These are phyloP conservation scores for Ammodytes dubius DNA, from an alignment of 2,113 vertebrate genomes.

Conservation along the genomic window DNA sequence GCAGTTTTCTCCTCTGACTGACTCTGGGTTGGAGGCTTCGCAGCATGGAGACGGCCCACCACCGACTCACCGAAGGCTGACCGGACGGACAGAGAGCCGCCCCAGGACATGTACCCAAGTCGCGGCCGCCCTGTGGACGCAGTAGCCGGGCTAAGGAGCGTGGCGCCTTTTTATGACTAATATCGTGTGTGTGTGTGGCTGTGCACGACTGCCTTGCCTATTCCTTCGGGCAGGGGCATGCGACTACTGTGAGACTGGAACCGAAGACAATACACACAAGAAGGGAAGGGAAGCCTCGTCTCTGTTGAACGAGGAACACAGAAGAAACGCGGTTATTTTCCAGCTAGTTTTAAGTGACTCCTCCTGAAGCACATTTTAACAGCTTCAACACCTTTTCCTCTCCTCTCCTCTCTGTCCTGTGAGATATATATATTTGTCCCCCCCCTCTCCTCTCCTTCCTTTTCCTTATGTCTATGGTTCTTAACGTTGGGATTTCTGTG, in stretches of 20 bases:
- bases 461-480: slow-evolving; percentile 70
- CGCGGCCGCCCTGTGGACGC: slow-evolving; percentile 80
- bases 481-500: slow-evolving; percentile 87
- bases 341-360: slow-evolving; percentile 56
- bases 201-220: slow-evolving; percentile 76
- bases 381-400: slow-evolving; percentile 58
- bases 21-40: slow-evolving; percentile 51
- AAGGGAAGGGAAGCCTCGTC: slow-evolving; percentile 35
- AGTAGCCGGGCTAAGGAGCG: slow-evolving; percentile 74
- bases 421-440: slow-evolving; percentile 38
- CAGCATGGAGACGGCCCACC: slow-evolving; percentile 76
- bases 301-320: slow-evolving; percentile 44
- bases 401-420: slow-evolving; percentile 49
- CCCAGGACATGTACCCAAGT: slow-evolving; percentile 76
- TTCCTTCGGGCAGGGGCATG: slow-evolving; percentile 67
- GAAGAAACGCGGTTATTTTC: slow-evolving; percentile 2
- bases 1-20: neutral
- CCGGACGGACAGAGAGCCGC: slow-evolving; percentile 81
- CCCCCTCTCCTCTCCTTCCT: slow-evolving; percentile 40
- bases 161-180: slow-evolving; percentile 73
- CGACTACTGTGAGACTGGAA: slow-evolving; percentile 68
- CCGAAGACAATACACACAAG: slow-evolving; percentile 32
- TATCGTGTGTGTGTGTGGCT: slow-evolving; percentile 64
- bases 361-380: slow-evolving; percentile 56
- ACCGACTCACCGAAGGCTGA: slow-evolving; percentile 77